Evolutionary conservation across 2,113 vertebrate species (phyloP).

Genomic region (Vidua macroura): DNA sequence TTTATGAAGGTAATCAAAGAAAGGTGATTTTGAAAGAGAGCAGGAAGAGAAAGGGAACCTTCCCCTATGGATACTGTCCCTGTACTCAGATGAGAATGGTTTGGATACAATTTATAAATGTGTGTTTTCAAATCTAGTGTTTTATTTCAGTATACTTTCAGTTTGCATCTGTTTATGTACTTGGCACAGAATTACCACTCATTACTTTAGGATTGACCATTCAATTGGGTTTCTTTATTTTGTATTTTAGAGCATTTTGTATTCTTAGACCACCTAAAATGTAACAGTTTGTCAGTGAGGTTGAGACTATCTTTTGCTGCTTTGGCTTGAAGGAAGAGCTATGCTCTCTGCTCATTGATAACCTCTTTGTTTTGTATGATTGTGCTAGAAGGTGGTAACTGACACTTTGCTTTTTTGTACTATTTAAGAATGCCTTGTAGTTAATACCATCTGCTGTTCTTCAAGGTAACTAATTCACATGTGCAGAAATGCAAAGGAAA

Average conservation of each 20-base stretch:
- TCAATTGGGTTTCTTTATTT: background rate
- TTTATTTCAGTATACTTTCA: background rate
- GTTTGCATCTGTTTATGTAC: background rate
- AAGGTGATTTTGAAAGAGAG: background rate
- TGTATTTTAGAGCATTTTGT: background rate
- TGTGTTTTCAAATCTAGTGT: background rate
- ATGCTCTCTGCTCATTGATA: background rate
- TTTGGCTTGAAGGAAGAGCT: background rate
- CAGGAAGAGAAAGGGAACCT: background rate
- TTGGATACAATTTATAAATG: background rate
- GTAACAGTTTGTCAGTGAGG: background rate
- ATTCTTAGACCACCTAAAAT: background rate
- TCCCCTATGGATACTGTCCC: background rate
- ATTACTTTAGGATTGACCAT: background rate
- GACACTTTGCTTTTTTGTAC: background rate
- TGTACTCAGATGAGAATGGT: background rate
- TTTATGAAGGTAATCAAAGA: background rate
- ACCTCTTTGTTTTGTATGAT: background rate
- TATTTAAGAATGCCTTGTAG: background rate
- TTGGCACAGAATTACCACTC: background rate
- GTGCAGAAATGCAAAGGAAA: background rate
- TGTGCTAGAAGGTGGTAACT: background rate
- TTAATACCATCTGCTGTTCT: background rate
- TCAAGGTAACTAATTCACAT: background rate
- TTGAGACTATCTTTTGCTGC: background rate